Evolutionary conservation across 2,888 invertebrate species (phyloP).

Genomic region (Sclerodermus sp.): DNA sequence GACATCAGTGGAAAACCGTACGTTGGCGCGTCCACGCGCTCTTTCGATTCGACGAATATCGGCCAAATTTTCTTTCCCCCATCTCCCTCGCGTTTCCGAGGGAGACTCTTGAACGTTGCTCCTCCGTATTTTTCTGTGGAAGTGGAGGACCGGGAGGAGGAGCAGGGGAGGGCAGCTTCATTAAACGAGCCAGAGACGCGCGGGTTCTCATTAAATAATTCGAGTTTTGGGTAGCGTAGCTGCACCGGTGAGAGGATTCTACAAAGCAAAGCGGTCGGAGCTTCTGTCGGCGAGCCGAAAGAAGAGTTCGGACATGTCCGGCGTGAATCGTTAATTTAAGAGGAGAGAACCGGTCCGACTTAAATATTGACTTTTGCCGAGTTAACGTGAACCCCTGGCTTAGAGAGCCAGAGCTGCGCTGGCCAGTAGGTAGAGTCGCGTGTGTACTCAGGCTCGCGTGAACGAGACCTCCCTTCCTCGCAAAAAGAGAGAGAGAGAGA

Average conservation of each 20-base stretch:
- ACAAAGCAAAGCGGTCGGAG: no score
- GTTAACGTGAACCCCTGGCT: conserved; percentile 25
- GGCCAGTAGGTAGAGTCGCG: conserved; percentile 14
- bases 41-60: no score
- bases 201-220: no score
- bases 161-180: no score
- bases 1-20: neutral
- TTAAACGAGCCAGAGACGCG: no score
- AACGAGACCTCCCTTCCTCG: conserved; percentile 13
- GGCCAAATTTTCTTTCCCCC: neutral
- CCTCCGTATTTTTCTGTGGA: no score
- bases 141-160: no score
- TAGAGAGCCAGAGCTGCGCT: conserved; percentile 10
- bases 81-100: no score
- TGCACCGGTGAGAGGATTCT: no score
- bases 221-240: no score
- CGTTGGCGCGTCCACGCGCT: no score
- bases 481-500: conserved; percentile 15
- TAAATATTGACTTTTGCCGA: conserved; percentile 33
- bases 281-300: conserved; percentile 8
- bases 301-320: conserved; percentile 26
- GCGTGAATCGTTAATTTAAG: conserved; percentile 36
- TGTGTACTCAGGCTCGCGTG: conserved; percentile 28
- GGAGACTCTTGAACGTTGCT: no score
- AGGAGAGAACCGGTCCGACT: conserved; percentile 29